phyloP scores from a whole-genome alignment of 1,140 invertebrate genomes.

The Drosophila tropicalis region DNA sequence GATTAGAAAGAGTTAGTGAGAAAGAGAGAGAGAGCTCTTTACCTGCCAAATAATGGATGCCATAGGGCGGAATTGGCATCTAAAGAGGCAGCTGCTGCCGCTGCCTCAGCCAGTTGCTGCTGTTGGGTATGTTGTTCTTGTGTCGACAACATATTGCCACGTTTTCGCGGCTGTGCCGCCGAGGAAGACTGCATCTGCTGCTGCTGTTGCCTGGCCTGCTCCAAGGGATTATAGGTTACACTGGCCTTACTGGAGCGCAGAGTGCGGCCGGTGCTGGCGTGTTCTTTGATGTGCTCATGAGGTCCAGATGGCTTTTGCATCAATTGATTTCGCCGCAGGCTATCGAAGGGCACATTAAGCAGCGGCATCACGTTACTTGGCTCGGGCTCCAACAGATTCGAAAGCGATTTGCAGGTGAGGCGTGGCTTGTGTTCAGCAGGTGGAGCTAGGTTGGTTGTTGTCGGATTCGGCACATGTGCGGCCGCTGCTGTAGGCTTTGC shows the following conservation, averaged over 20 bases:
- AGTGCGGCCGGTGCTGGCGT: conserved; percentile 44
- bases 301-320: conserved; percentile 32
- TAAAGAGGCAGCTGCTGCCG: conserved; percentile 59
- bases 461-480: conserved; percentile 23
- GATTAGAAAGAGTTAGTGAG: background rate
- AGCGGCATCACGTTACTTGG: conserved; percentile 63
- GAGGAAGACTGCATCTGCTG: conserved; percentile 43
- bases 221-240: conserved; percentile 63
- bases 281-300: conserved; percentile 42
- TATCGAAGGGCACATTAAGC: conserved; percentile 67
- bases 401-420: conserved; percentile 86
- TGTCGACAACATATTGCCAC: conserved; percentile 51
- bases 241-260: conserved; percentile 69
- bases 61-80: conserved; percentile 86
- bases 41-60: conserved; percentile 89
- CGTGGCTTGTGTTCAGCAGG: conserved; percentile 84
- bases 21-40: conserved; percentile 50
- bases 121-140: conserved; percentile 45
- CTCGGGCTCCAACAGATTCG: conserved; percentile 85
- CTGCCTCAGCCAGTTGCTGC: conserved; percentile 45
- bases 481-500: conserved; percentile 23
- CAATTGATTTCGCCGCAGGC: conserved; percentile 44
- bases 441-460: conserved; percentile 1
- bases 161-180: conserved; percentile 47
- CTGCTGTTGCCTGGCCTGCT: conserved; percentile 59